phyloP scores from a whole-genome alignment of 2,888 invertebrate genomes.

The Protonemura montana region DNA sequence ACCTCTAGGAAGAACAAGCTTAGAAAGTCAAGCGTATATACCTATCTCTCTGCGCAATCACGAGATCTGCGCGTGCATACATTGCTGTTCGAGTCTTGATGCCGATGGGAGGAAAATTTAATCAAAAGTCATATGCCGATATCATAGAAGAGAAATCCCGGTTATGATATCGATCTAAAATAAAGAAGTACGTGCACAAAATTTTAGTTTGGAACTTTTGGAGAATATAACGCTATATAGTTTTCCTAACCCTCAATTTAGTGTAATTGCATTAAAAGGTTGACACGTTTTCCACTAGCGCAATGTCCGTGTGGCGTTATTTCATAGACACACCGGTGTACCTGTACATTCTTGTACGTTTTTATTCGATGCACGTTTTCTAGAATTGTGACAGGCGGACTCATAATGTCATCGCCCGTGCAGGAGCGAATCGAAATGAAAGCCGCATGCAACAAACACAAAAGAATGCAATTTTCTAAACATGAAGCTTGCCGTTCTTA shows the following conservation, averaged over 20 bases:
- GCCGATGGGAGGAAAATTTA: background rate
- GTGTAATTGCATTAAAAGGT: slow-evolving; percentile 4
- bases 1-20: background rate
- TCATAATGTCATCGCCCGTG: background rate
- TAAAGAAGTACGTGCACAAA: background rate
- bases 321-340: background rate
- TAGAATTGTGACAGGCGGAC: background rate
- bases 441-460: background rate
- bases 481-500: background rate
- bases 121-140: background rate
- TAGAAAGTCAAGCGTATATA: background rate
- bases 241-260: background rate
- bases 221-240: background rate
- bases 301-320: background rate
- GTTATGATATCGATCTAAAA: background rate
- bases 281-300: background rate
- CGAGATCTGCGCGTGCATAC: background rate
- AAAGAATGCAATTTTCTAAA: slow-evolving; percentile 4
- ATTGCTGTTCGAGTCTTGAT: background rate
- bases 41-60: background rate
- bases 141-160: background rate
- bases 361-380: background rate
- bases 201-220: background rate
- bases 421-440: background rate
- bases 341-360: background rate